Conservation (phyloP, 1,140 invertebrate species). For the Hycleus cichorii region DNA sequence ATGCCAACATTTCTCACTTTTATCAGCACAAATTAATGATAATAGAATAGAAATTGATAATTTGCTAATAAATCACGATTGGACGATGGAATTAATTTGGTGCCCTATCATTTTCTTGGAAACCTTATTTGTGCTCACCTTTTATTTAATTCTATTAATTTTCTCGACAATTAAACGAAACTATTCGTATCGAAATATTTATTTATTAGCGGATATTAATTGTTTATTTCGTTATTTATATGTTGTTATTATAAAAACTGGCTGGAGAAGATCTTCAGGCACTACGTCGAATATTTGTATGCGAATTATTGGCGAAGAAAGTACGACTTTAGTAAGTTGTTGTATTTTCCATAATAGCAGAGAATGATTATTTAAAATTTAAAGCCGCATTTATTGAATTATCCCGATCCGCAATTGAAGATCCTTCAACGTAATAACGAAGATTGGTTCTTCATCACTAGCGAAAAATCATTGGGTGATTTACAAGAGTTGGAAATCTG, state of each 20-base stretch:
- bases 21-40: not conserved
- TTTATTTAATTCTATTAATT: not conserved
- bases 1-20: conserved; percentile 1
- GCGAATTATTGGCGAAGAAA: not conserved
- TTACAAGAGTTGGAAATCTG: not conserved
- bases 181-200: not conserved
- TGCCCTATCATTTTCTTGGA: not conserved
- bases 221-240: not conserved
- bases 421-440: conserved; percentile 1
- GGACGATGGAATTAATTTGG: not conserved
- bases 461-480: not conserved
- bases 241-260: conserved; percentile 1
- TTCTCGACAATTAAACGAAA: not conserved
- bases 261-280: not conserved
- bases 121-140: not conserved
- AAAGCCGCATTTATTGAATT: conserved; percentile 4
- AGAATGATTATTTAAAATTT: not conserved
- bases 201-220: not conserved
- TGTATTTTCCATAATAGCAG: no score
- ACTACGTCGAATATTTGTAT: conserved; percentile 8
- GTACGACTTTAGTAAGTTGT: no score
- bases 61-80: not conserved
- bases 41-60: conserved; percentile 5
- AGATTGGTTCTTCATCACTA: conserved; percentile 5
- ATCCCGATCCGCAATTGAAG: conserved; percentile 1